Percentiles rank a stretch among this genome's conserved stretches.
Conservation (phyloP, 30 jellyfish, hydroid and myxozoan genomes). For the Hydractinia echinata region DNA sequence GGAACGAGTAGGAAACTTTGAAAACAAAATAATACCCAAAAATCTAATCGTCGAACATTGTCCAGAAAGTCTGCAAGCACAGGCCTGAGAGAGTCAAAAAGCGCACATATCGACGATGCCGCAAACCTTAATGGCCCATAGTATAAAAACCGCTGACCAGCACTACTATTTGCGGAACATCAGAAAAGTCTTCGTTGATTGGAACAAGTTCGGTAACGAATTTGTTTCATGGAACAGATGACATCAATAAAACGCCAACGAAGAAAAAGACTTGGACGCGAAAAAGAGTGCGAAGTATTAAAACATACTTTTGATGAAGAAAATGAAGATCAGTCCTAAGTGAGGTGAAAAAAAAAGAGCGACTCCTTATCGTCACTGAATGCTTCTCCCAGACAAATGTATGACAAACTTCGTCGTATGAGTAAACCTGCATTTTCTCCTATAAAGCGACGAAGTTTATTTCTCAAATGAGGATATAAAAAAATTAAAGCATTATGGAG, state of each 20-base stretch:
- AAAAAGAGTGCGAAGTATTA: background rate
- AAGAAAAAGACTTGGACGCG: conserved; percentile 6
- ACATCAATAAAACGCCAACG: conserved; percentile 4
- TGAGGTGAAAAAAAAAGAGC: too few relatives aligned
- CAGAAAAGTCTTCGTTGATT: background rate
- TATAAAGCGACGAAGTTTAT: conserved; percentile 1
- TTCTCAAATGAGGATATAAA: background rate
- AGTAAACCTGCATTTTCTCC: conserved; percentile 2
- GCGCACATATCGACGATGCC: conserved; percentile 17
- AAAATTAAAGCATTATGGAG: too few relatives aligned
- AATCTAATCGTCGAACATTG: conserved; percentile 5
- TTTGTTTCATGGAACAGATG: conserved; percentile 11
- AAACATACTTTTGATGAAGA: background rate
- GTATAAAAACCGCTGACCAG: conserved; percentile 9
- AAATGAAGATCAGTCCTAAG: too few relatives aligned
- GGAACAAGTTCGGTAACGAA: conserved; percentile 1
- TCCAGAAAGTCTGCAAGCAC: conserved; percentile 19
- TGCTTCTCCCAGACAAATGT: conserved; percentile 11
- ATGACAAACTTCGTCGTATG: conserved; percentile 15
- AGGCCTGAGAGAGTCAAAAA: conserved; percentile 1
- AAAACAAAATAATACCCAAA: conserved; percentile 1
- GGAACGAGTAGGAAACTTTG: conserved; percentile 14
- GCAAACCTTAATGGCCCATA: conserved; percentile 9
- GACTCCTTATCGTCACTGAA: too few relatives aligned
- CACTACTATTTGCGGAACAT: background rate